Conservation (phyloP, 2,797 vertebrate species). For the Acanthurus leucopareius region DNA sequence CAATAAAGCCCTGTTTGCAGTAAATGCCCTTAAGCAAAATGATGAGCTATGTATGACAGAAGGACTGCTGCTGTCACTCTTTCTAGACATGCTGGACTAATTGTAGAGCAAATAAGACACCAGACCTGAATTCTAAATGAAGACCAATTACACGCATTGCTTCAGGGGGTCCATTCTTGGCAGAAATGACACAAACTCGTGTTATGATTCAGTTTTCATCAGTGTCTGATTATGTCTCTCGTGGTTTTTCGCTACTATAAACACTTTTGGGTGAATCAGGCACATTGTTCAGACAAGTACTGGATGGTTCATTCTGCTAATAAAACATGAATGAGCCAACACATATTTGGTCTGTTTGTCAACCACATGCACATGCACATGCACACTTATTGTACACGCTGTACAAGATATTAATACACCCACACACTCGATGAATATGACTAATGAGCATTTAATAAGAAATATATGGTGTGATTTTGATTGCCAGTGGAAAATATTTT, state of each 20-base stretch:
- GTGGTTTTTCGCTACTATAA: background rate
- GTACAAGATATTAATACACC: conserved; percentile 3
- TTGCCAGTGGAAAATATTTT: conserved; percentile 4
- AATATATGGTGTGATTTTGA: conserved; percentile 12
- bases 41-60: background rate
- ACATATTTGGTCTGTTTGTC: background rate
- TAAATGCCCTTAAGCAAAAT: conserved; percentile 30
- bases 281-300: background rate
- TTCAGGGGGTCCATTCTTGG: conserved; percentile 23
- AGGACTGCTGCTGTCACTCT: conserved; percentile 2
- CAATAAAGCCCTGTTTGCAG: conserved; percentile 1
- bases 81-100: conserved; percentile 12
- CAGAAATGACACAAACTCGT: conserved; percentile 1
- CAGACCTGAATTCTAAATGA: conserved; percentile 23
- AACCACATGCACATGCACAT: conserved; percentile 7
- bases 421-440: background rate
- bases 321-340: background rate
- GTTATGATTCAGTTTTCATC: conserved; percentile 23
- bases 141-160: conserved; percentile 4
- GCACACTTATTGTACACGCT: background rate
- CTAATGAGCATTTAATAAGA: conserved; percentile 8
- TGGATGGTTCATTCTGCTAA: background rate
- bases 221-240: background rate
- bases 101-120: conserved; percentile 1
- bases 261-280: background rate